Evolutionary conservation across 2,888 invertebrate genomes (phyloP).

Genomic region (Drosophila crucigera): DNA sequence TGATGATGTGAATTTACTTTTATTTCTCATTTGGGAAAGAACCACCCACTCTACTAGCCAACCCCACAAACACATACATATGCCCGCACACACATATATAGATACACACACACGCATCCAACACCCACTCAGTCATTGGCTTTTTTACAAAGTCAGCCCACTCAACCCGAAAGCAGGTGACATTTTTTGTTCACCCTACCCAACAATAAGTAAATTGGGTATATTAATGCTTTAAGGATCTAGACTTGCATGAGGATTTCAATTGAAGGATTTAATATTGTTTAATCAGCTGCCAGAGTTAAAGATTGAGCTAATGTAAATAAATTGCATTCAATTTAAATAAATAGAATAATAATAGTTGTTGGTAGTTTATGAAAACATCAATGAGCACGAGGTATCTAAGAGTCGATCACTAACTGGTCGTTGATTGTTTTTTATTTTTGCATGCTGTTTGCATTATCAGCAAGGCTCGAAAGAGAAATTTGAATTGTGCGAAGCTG

Average conservation of each 20-base stretch:
- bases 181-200: slow-evolving; percentile 35
- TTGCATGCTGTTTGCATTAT: slow-evolving; percentile 35
- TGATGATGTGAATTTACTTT: slow-evolving; percentile 83
- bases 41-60: slow-evolving; percentile 4
- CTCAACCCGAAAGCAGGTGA: slow-evolving; percentile 62
- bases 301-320: not conserved
- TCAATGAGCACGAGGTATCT: not conserved
- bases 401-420: not conserved
- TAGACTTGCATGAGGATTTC: not conserved
- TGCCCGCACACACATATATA: not conserved
- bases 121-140: slow-evolving; percentile 57
- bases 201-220: not conserved
- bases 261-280: not conserved
- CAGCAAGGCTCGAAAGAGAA: slow-evolving; percentile 32
- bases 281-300: not conserved
- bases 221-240: not conserved
- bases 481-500: slow-evolving; percentile 54
- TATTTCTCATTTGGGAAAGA: slow-evolving; percentile 79
- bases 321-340: not conserved
- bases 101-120: not conserved
- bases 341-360: not conserved
- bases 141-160: slow-evolving; percentile 62
- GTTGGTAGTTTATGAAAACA: too few relatives aligned
- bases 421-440: not conserved
- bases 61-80: slow-evolving; percentile 1